Evolutionary conservation across 2,888 invertebrate species (phyloP).

Genomic region (Drosophila pseudotakahashii): DNA sequence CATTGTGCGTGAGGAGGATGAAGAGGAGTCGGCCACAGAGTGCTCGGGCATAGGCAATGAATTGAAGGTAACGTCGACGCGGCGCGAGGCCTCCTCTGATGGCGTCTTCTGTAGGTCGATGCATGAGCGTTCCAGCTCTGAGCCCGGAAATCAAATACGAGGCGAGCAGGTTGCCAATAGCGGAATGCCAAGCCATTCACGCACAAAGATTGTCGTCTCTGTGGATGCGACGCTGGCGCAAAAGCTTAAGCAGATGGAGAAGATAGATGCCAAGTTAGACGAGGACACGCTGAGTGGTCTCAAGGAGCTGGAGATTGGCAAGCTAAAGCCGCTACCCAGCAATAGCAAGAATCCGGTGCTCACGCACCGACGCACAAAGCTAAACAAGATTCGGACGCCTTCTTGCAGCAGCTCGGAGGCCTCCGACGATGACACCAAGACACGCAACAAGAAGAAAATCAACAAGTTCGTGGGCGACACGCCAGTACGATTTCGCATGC

Average conservation of each 20-base stretch:
- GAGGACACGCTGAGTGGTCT: conserved; percentile 73
- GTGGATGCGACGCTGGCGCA: conserved; percentile 73
- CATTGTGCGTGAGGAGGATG: conserved; percentile 96
- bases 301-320: conserved; percentile 82
- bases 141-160: conserved; percentile 31
- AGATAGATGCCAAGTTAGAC: conserved; percentile 58
- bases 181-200: conserved; percentile 85
- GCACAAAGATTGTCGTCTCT: conserved; percentile 85
- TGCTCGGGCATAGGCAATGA: conserved; percentile 86
- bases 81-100: conserved; percentile 92
- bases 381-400: conserved; percentile 90
- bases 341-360: conserved; percentile 82
- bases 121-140: conserved; percentile 85
- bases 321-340: conserved; percentile 77
- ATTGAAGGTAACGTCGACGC: conserved; percentile 85
- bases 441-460: conserved; percentile 90
- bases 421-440: conserved; percentile 93
- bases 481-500: conserved; percentile 87
- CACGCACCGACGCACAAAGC: conserved; percentile 87
- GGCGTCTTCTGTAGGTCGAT: conserved; percentile 90
- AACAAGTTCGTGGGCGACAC: conserved; percentile 88
- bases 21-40: conserved; percentile 90
- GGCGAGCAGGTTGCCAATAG: conserved; percentile 59
- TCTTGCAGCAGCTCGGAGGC: conserved; percentile 98
- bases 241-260: conserved; percentile 79